Evolutionary conservation across 2,797 vertebrate genomes (phyloP).

Genomic region (Ataeniobius toweri): DNA sequence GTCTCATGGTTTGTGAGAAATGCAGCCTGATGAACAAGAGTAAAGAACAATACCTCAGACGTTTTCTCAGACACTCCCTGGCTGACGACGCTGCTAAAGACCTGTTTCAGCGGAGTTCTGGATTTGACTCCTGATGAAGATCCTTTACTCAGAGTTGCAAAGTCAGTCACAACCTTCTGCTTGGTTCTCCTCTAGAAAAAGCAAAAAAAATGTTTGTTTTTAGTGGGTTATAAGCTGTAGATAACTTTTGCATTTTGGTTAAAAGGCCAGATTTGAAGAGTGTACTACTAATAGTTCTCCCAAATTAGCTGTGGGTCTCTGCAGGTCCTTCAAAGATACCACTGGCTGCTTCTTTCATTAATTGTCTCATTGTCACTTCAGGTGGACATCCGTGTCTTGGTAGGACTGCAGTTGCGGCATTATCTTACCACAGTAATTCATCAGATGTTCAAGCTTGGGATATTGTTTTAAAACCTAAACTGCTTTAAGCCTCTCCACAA

Average conservation of each 20-base stretch:
- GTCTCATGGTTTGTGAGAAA: conserved; percentile 32
- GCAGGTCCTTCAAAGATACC: background rate
- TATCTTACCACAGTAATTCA: background rate
- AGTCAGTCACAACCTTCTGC: conserved; percentile 71
- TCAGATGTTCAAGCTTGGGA: background rate
- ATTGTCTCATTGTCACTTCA: background rate
- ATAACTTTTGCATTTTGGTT: too few species aligned
- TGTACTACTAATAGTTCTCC: background rate
- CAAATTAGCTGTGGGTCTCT: background rate
- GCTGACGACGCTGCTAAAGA: conserved; percentile 64
- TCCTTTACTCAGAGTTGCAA: conserved; percentile 70
- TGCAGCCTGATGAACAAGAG: conserved; percentile 29
- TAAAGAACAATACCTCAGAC: conserved; percentile 61
- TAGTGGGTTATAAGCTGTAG: background rate
- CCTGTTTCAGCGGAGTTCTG: conserved; percentile 67
- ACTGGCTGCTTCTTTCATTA: background rate
- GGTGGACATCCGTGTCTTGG: background rate
- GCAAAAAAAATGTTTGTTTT: background rate
- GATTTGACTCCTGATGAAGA: conserved; percentile 58
- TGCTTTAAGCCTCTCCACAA: background rate
- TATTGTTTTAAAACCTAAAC: background rate
- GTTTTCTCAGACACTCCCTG: conserved; percentile 77
- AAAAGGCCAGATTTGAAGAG: background rate
- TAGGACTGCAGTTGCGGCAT: background rate
- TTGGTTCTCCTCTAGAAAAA: conserved; percentile 70